Conservation (phyloP, 2,797 vertebrate genomes). For the Valencia hispanica region DNA sequence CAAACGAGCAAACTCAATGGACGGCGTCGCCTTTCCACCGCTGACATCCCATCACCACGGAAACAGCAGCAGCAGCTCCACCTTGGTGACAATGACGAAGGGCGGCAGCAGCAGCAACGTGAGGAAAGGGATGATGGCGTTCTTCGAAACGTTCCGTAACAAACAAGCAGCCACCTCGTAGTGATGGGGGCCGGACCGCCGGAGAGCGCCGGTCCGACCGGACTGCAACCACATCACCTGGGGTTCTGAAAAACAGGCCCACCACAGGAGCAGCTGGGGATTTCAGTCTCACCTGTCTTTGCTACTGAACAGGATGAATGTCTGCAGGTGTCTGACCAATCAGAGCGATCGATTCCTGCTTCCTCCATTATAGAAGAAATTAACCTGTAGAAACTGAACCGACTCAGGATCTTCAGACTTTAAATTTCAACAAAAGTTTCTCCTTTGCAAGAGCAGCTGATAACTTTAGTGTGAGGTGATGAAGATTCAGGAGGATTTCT, state of each 20-base stretch:
- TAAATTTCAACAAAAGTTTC: neutral
- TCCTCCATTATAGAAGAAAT: neutral
- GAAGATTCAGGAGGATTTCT: neutral
- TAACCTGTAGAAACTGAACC: neutral
- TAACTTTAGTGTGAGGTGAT: neutral
- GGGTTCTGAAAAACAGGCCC: conserved; percentile 4
- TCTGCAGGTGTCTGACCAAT: neutral
- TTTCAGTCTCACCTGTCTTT: neutral
- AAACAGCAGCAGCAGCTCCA: conserved; percentile 59
- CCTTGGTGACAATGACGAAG: conserved; percentile 49
- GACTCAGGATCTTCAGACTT: conserved; percentile 14
- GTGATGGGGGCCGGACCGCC: conserved; percentile 21
- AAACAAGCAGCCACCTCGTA: conserved; percentile 85
- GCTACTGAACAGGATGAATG: conserved; percentile 3
- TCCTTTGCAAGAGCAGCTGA: neutral
- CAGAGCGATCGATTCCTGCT: neutral
- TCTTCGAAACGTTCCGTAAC: conserved; percentile 90
- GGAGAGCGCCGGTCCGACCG: neutral
- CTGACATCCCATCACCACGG: conserved; percentile 53
- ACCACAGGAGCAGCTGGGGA: neutral
- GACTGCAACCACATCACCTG: conserved; percentile 17
- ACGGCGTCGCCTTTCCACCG: conserved; percentile 77
- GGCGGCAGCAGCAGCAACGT: conserved; percentile 63
- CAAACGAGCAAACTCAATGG: conserved; percentile 87
- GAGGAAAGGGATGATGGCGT: conserved; percentile 89